Percentiles rank a stretch among this genome's conserved stretches.
phyloP scores from a whole-genome alignment of 2,113 vertebrate genomes.

The Cololabis saira region DNA sequence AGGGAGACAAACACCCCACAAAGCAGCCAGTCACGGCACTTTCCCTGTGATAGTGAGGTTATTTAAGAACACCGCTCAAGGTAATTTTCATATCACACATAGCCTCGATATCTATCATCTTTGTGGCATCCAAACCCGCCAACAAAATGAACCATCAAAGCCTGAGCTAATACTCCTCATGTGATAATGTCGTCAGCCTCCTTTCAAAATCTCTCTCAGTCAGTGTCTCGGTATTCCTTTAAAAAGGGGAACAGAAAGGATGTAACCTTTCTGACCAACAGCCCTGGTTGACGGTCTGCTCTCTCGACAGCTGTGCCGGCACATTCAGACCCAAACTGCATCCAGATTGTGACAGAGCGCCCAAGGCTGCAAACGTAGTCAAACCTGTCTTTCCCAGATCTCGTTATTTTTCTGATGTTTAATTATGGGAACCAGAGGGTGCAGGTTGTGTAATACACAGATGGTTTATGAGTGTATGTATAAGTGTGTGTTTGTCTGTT shows the following conservation, averaged over 20 bases:
- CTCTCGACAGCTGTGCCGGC: slow-evolving; percentile 42
- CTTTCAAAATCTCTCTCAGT: slow-evolving; percentile 21
- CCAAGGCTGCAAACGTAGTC: slow-evolving; percentile 31
- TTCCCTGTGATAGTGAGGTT: slow-evolving; percentile 44
- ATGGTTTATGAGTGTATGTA: slow-evolving; percentile 13
- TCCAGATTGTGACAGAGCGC: slow-evolving; percentile 44
- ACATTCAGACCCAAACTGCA: slow-evolving; percentile 31
- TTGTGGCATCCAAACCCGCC: slow-evolving; percentile 41
- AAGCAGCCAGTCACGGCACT: slow-evolving; percentile 39
- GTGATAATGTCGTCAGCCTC: slow-evolving; percentile 29
- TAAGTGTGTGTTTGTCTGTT: slow-evolving; percentile 52
- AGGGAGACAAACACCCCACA: slow-evolving; percentile 32
- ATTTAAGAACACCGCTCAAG: slow-evolving; percentile 48
- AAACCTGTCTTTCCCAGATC: slow-evolving; percentile 40
- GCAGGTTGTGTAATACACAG: slow-evolving; percentile 42
- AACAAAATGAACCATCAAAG: slow-evolving; percentile 41
- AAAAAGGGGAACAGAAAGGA: neutral
- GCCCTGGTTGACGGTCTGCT: slow-evolving; percentile 6
- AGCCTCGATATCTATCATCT: slow-evolving; percentile 46
- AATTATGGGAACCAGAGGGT: slow-evolving; percentile 48
- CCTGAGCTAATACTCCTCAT: slow-evolving; percentile 32
- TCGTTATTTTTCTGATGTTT: slow-evolving; percentile 24
- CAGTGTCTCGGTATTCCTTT: slow-evolving; percentile 18
- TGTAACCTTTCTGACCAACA: slow-evolving; percentile 38
- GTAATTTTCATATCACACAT: slow-evolving; percentile 37